Conservation (phyloP, 2,797 vertebrate species). For the Galago senegalensis region DNA sequence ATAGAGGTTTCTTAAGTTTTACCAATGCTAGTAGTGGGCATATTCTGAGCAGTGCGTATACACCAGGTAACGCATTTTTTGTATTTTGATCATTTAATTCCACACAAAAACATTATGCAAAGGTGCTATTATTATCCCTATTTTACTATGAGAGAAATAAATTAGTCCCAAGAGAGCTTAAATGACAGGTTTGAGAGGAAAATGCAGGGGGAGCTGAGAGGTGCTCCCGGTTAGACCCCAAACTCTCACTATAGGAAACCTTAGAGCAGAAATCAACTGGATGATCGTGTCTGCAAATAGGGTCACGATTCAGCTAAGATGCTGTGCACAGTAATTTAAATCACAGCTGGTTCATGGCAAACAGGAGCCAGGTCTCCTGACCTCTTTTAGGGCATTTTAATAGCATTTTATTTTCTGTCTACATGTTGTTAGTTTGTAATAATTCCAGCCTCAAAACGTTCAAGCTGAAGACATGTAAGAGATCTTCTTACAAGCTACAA, state of each 20-base stretch:
- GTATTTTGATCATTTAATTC: not conserved
- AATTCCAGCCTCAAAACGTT: not conserved
- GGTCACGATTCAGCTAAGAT: not conserved
- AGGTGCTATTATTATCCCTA: not conserved
- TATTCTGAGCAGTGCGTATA: not conserved
- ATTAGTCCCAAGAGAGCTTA: not conserved
- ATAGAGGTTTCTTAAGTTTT: not conserved
- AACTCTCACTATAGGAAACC: not conserved
- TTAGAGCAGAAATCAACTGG: not conserved
- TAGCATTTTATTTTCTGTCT: conserved; percentile 1
- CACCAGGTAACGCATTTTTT: not conserved
- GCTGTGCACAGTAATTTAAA: not conserved
- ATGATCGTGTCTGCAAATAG: not conserved
- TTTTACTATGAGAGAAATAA: not conserved
- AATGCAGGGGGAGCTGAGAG: not conserved
- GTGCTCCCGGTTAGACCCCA: not conserved
- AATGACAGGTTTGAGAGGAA: not conserved
- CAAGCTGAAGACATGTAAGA: not conserved
- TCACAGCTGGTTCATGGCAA: not conserved
- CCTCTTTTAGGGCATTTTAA: not conserved
- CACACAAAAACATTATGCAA: not conserved
- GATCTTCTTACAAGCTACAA: not conserved
- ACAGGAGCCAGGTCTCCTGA: not conserved
- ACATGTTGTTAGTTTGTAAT: not conserved
- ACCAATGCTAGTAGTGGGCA: not conserved